A percentile compares a stretch with the other conserved stretches of the same genome.
Evolutionary conservation across 30 jellyfish, hydroid and myxozoan species (phyloP).

Genomic region (Chironex yamaguchii): DNA sequence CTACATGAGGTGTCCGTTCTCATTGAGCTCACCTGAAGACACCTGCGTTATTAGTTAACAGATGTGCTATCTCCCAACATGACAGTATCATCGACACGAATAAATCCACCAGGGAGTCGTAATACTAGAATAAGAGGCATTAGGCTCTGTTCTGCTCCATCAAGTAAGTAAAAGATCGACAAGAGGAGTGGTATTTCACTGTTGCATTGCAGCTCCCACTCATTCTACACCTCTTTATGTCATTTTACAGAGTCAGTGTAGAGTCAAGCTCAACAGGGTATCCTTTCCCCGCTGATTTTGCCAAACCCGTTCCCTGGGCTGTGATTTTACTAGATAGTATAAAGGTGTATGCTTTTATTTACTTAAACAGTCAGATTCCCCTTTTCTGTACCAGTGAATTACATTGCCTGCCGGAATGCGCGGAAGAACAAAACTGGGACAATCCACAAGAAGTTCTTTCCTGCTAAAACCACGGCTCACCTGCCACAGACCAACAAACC

Average conservation of each 20-base stretch:
- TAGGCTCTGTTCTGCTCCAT: constrained; percentile 26
- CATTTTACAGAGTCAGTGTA: constrained; percentile 82
- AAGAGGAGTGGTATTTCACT: constrained; percentile 80
- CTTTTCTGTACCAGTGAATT: constrained; percentile 79
- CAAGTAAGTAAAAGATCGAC: constrained; percentile 64
- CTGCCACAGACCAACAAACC: no score
- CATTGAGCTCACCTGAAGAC: constrained; percentile 87
- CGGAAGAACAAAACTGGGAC: constrained; percentile 20
- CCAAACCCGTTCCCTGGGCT: constrained; percentile 95
- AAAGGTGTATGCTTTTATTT: constrained; percentile 88
- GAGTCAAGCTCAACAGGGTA: constrained; percentile 95
- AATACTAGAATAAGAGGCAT: constrained; percentile 29
- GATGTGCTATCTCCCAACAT: constrained; percentile 90
- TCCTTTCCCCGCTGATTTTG: constrained; percentile 90
- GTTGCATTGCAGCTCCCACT: no score
- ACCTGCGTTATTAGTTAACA: constrained; percentile 82
- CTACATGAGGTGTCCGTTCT: constrained; percentile 85
- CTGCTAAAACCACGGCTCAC: neutral
- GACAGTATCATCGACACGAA: constrained; percentile 59
- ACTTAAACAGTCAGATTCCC: constrained; percentile 88
- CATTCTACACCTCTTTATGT: constrained; percentile 83
- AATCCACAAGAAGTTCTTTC: constrained; percentile 26
- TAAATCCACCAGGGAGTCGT: constrained; percentile 36
- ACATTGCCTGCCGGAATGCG: constrained; percentile 64
- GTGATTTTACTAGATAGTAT: constrained; percentile 85